phyloP scores from a whole-genome alignment of 2,888 invertebrate species.

The Thyatira batis region DNA sequence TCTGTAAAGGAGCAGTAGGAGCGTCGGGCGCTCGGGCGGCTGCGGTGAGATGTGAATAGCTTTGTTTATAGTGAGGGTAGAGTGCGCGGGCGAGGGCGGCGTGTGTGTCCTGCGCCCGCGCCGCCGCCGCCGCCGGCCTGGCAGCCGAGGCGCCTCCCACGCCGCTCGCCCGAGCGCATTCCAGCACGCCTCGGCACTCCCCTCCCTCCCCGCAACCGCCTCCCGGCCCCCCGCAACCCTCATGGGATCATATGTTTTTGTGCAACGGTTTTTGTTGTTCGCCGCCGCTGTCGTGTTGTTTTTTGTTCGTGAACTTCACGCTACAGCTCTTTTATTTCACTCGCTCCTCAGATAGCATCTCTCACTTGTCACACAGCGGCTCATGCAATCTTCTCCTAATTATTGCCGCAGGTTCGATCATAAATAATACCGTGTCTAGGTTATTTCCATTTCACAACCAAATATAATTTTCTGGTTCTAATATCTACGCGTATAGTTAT shows the following conservation, averaged over 20 bases:
- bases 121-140: constrained; percentile 45
- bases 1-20: constrained; percentile 6
- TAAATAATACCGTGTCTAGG: not conserved
- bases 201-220: constrained; percentile 37
- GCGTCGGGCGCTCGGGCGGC: constrained; percentile 33
- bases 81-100: constrained; percentile 48
- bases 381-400: constrained; percentile 23
- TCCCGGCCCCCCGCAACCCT: constrained; percentile 60
- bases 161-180: constrained; percentile 80
- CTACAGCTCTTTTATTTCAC: constrained; percentile 76
- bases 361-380: constrained; percentile 41
- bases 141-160: constrained; percentile 73
- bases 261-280: constrained; percentile 83
- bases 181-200: constrained; percentile 78
- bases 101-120: constrained; percentile 60
- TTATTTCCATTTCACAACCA: too few species aligned
- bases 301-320: constrained; percentile 74
- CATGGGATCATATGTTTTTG: constrained; percentile 82
- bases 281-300: constrained; percentile 75
- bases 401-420: not conserved
- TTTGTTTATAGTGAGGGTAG: constrained; percentile 73
- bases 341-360: constrained; percentile 68
- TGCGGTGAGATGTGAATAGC: constrained; percentile 63
- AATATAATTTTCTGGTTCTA: not conserved
- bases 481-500: not conserved